Evolutionary conservation across 2,888 invertebrate genomes (phyloP).

Genomic region (Barypeithes pellucidus): DNA sequence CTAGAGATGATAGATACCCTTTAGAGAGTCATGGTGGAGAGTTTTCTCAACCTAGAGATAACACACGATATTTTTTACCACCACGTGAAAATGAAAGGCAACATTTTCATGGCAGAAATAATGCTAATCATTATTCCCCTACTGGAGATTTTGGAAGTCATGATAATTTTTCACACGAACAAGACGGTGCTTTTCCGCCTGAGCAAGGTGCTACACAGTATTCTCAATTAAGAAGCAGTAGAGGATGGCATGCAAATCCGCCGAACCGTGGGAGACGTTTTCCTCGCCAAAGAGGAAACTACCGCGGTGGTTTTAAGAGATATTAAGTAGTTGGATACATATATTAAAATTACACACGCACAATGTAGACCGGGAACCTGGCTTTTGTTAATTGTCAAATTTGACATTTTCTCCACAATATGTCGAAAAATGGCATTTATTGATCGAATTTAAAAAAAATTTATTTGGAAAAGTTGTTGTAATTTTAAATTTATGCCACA

Average conservation of each 20-base stretch:
- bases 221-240: background rate
- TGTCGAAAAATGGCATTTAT: too few relatives aligned
- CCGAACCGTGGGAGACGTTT: background rate
- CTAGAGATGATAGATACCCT: constrained; percentile 1
- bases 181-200: background rate
- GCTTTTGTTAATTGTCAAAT: too few relatives aligned
- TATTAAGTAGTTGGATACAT: too few relatives aligned
- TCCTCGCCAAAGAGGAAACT: constrained; percentile 8
- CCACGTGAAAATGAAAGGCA: background rate
- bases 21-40: background rate
- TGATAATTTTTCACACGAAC: background rate
- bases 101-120: constrained; percentile 2
- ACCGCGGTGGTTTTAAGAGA: constrained; percentile 5
- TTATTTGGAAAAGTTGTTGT: too few relatives aligned
- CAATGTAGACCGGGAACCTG: too few relatives aligned
- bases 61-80: background rate
- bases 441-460: too few relatives aligned
- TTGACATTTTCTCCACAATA: too few relatives aligned
- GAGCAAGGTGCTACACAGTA: background rate
- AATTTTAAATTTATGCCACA: too few relatives aligned
- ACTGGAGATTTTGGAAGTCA: background rate
- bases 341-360: too few relatives aligned
- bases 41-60: constrained; percentile 11
- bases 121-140: background rate
- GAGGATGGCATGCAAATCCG: background rate